Conservation (phyloP, 2,113 vertebrate species). For the Chaetura pelagica region DNA sequence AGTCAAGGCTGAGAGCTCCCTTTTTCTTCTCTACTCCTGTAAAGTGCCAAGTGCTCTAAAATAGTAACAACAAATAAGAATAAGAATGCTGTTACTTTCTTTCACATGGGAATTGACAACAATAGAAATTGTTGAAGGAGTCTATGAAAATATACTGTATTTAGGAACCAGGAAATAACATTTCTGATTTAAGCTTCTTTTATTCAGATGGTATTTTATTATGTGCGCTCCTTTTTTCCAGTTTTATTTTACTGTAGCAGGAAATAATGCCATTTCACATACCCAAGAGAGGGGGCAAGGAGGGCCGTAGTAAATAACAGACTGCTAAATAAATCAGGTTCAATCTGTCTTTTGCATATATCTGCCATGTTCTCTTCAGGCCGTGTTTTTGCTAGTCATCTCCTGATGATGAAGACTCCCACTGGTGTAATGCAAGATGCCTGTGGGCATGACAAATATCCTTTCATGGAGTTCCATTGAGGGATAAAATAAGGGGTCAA, state of each 20-base stretch:
- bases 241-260: conserved; percentile 49
- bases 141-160: conserved; percentile 30
- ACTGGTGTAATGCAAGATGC: conserved; percentile 67
- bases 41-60: background rate
- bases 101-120: background rate
- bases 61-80: background rate
- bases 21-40: background rate
- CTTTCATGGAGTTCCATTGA: conserved; percentile 58
- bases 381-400: conserved; percentile 69
- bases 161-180: conserved; percentile 53
- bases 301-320: conserved; percentile 42
- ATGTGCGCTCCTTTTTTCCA: background rate
- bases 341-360: conserved; percentile 65
- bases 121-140: conserved; percentile 21
- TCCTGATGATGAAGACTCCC: conserved; percentile 69
- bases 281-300: conserved; percentile 12
- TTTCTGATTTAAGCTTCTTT: conserved; percentile 26
- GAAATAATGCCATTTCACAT: conserved; percentile 50
- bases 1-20: background rate
- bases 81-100: conserved; percentile 38
- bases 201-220: conserved; percentile 9
- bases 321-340: conserved; percentile 66
- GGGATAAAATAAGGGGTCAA: conserved; percentile 68
- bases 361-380: conserved; percentile 65
- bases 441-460: conserved; percentile 76